A percentile compares a stretch with the other conserved stretches of the same genome.
These are phyloP conservation scores for Xenus cinereus DNA, from an alignment of 2,113 vertebrate genomes.

Conservation along the genomic window DNA sequence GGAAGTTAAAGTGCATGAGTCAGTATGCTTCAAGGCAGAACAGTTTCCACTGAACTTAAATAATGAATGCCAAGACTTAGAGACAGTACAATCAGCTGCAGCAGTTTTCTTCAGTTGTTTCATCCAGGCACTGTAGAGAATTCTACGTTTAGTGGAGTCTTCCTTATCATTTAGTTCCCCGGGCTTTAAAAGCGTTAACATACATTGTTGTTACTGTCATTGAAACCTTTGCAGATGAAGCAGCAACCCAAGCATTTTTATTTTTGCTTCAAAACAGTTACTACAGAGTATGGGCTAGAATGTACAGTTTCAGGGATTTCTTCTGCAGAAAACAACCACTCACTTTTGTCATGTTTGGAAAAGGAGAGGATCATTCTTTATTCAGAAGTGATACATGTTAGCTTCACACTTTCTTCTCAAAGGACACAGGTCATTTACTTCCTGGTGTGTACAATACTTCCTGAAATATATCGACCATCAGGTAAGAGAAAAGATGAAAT, in stretches of 20 bases:
- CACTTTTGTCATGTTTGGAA: not conserved
- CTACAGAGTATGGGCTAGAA: not conserved
- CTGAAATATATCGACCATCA: not conserved
- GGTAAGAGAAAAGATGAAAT: not conserved
- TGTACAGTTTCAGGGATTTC: not conserved
- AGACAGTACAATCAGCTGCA: constrained; percentile 35
- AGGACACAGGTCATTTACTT: not conserved
- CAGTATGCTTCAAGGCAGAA: constrained; percentile 71
- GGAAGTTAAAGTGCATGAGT: constrained; percentile 76
- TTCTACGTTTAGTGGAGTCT: not conserved
- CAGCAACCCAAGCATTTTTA: not conserved
- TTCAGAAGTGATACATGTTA: not conserved
- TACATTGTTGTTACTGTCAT: not conserved
- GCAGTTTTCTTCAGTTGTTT: constrained; percentile 9
- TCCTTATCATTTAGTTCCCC: not conserved
- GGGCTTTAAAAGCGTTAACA: not conserved
- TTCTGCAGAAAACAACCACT: not conserved
- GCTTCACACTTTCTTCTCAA: not conserved
- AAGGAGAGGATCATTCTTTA: not conserved
- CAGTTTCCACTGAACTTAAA: constrained; percentile 74
- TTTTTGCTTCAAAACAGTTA: not conserved
- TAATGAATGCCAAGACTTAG: constrained; percentile 71
- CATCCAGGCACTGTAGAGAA: not conserved
- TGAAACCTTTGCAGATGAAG: not conserved
- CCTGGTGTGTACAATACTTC: not conserved